Conservation (phyloP, 2,797 vertebrate species). For the Hapalemur alaotrensis region DNA sequence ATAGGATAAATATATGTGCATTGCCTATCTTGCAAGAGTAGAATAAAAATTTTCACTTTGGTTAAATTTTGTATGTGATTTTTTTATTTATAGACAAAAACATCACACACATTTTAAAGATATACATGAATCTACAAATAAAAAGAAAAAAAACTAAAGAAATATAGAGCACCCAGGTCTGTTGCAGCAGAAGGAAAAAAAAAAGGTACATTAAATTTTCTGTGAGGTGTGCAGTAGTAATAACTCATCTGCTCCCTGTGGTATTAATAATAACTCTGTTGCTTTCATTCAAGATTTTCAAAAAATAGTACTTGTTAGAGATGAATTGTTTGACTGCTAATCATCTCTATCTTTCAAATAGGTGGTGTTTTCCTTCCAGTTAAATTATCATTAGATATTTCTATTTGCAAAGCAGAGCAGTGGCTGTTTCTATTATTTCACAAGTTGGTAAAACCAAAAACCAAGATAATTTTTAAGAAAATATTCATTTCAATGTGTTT, state of each 20-base stretch:
- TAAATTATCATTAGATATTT: slow-evolving; percentile 15
- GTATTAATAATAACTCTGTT: neutral
- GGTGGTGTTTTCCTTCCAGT: neutral
- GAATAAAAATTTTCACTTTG: neutral
- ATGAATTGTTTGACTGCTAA: slow-evolving; percentile 18
- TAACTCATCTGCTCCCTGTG: neutral
- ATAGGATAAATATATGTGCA: neutral
- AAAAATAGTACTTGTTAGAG: neutral
- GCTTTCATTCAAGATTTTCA: neutral
- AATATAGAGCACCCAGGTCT: neutral
- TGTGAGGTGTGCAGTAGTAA: neutral
- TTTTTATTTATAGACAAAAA: neutral
- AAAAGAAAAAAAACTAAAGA: neutral
- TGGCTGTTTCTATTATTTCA: neutral
- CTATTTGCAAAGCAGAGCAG: neutral
- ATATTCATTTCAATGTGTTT: neutral
- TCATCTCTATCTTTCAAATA: neutral
- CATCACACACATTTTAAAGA: neutral
- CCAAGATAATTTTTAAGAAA: neutral
- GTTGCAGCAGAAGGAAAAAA: neutral
- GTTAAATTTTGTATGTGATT: slow-evolving; percentile 7
- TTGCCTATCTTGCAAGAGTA: neutral
- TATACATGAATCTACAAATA: slow-evolving; percentile 13
- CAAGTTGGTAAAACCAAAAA: neutral
- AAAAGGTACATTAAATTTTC: neutral